Base-by-base conservation (phyloP, 2,797 vertebrate genomes). In the Holocentrus rufus region DNA sequence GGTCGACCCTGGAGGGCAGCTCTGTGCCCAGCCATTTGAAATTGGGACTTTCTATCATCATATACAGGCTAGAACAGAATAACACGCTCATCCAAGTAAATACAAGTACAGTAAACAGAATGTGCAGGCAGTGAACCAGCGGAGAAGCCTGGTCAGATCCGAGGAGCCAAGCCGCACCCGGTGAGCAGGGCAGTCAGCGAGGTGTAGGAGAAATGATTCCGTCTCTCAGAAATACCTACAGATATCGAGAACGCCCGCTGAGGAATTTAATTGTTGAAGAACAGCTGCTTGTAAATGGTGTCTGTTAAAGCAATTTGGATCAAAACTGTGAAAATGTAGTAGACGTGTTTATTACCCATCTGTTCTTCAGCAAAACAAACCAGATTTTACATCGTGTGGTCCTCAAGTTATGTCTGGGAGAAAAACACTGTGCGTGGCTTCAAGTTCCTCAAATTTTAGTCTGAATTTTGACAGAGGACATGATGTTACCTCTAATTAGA, bases 211-310 rank as follows among this genome's bases (percentile, higher is more conserved):
- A 49, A 46, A 31, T 7, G 18, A 30, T 10, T 56, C 3, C 17
- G 31, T 56, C 30, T 31, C 54, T 9, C 7, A 44, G 13, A 18
- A 8, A 44, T 23, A 22, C 20, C 22, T 14, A 42, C 42, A 44
- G 15, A 44, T 15, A 44, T 3, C 5, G 14, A 15, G 14, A 44
- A 44, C 13, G 15, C 13, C 4, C 10, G 3, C 3, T 0, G 4
- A 15, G 14, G 42, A 22, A 22, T 36, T 31, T 22, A 25, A 73
- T 44, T 68, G 27, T 23, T 73, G 14, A 55, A 27, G 23, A 69
- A 42, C 58, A 73, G 79, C 50, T 58, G 59, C 50, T 67, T 55
- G 70, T 58, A 61, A 77, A 74, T 44, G 53, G 6, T 53, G 6
- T 20, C 53, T 8, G 25, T 34, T 31, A 0, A 31, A 7, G 4